phyloP scores from a whole-genome alignment of 2,113 vertebrate genomes.

The Albula glossodonta region DNA sequence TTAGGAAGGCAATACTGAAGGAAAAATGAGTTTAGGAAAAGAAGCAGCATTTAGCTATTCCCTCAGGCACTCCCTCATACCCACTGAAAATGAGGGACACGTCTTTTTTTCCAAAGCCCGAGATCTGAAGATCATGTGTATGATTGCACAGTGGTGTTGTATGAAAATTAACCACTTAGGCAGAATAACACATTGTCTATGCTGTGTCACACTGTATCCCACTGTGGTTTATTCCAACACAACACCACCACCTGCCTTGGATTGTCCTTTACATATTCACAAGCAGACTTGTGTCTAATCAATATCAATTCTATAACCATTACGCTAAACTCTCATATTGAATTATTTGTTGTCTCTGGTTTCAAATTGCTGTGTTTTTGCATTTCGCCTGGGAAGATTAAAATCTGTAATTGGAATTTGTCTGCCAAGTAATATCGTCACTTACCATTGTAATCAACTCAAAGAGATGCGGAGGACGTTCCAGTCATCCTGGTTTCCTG shows the following conservation, averaged over 20 bases:
- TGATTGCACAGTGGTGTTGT: too few relatives aligned
- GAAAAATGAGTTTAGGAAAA: not conserved
- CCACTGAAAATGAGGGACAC: not conserved
- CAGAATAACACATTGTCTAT: too few relatives aligned
- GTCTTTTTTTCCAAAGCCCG: not conserved
- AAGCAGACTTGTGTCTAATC: not conserved
- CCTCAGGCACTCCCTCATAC: not conserved
- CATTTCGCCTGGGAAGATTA: conserved; percentile 10
- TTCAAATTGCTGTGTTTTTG: conserved; percentile 13
- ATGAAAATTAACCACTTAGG: too few relatives aligned
- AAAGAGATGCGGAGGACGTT: not conserved
- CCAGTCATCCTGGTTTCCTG: not conserved
- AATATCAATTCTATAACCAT: not conserved
- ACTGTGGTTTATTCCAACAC: too few relatives aligned
- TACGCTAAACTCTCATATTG: not conserved
- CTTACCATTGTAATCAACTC: not conserved
- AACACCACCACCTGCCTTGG: too few relatives aligned
- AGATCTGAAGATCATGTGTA: not conserved
- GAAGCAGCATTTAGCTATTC: not conserved
- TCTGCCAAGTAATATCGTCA: conserved; percentile 8
- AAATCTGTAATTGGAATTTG: conserved; percentile 14
- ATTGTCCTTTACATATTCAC: not conserved
- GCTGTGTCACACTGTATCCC: too few relatives aligned
- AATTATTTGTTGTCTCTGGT: not conserved
- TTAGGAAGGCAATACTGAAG: not conserved